Evolutionary conservation across 2,888 invertebrate species (phyloP).

Genomic region (Cephonodes hylas): DNA sequence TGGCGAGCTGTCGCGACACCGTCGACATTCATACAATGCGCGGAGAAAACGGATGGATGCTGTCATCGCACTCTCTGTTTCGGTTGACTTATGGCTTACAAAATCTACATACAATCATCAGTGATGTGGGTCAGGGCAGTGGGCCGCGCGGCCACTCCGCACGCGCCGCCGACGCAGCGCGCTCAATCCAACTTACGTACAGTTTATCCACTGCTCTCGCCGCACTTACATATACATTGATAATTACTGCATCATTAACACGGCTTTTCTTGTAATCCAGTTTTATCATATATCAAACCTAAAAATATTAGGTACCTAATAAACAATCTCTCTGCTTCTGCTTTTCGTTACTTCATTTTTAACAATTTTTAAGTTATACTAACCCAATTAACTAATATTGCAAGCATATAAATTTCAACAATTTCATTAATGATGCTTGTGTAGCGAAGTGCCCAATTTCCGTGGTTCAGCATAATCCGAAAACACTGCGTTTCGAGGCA

Average conservation of each 20-base stretch:
- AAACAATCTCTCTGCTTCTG: no score
- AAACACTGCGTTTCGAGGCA: constrained; percentile 38
- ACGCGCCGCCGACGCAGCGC: constrained; percentile 11
- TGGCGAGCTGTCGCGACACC: constrained; percentile 30
- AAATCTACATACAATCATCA: constrained; percentile 79
- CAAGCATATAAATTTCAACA: neutral
- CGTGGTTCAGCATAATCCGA: constrained; percentile 47
- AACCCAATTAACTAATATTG: neutral
- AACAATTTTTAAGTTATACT: no score
- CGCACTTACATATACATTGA: neutral
- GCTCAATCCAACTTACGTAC: constrained; percentile 6
- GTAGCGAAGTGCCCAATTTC: constrained; percentile 38
- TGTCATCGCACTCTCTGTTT: constrained; percentile 64
- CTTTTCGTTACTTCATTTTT: no score
- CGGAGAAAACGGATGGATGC: constrained; percentile 72
- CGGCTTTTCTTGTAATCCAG: no score
- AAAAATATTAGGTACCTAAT: no score
- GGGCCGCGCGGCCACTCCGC: constrained; percentile 54
- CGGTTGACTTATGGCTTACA: constrained; percentile 72
- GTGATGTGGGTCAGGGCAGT: constrained; percentile 75
- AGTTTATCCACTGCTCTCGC: constrained; percentile 3
- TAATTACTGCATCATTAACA: neutral
- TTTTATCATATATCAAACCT: no score
- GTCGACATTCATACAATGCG: constrained; percentile 49
- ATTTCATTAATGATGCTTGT: neutral